These are phyloP conservation scores for Listrodromus nycthemerus DNA, from an alignment of 2,888 invertebrate genomes.

Conservation along the genomic window DNA sequence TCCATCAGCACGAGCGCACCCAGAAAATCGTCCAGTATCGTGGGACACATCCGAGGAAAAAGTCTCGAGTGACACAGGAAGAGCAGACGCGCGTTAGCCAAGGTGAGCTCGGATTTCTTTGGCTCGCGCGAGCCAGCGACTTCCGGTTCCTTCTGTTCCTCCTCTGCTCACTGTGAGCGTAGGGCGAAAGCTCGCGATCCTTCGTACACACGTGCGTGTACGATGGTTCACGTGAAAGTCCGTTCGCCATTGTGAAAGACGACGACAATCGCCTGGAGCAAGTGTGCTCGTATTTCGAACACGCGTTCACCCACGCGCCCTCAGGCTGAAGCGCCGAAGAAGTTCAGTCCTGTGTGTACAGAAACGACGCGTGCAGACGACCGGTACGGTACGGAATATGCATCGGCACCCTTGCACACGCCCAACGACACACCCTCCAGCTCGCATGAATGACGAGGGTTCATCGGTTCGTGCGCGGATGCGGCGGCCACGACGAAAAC, in stretches of 20 bases:
- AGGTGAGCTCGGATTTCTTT: constrained; percentile 56
- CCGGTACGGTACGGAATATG: constrained; percentile 15
- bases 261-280: constrained; percentile 43
- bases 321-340: not conserved
- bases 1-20: constrained; percentile 7
- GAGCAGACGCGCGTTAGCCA: constrained; percentile 15
- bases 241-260: constrained; percentile 22
- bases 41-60: constrained; percentile 33
- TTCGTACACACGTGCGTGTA: not conserved
- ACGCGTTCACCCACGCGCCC: constrained; percentile 65
- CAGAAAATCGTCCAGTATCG: constrained; percentile 14
- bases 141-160: constrained; percentile 58
- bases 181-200: constrained; percentile 44
- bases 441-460: constrained; percentile 60
- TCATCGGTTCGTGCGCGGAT: constrained; percentile 52
- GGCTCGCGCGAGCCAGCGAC: constrained; percentile 40
- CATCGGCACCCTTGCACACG: constrained; percentile 73
- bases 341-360: constrained; percentile 1
- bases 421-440: constrained; percentile 81
- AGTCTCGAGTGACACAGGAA: constrained; percentile 62
- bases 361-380: constrained; percentile 59
- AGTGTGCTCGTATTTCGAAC: constrained; percentile 61
- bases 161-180: not conserved
- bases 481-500: constrained; percentile 26
- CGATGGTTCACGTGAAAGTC: not conserved